Evolutionary conservation across 2,888 invertebrate species (phyloP).

Genomic region (Thera britannica): DNA sequence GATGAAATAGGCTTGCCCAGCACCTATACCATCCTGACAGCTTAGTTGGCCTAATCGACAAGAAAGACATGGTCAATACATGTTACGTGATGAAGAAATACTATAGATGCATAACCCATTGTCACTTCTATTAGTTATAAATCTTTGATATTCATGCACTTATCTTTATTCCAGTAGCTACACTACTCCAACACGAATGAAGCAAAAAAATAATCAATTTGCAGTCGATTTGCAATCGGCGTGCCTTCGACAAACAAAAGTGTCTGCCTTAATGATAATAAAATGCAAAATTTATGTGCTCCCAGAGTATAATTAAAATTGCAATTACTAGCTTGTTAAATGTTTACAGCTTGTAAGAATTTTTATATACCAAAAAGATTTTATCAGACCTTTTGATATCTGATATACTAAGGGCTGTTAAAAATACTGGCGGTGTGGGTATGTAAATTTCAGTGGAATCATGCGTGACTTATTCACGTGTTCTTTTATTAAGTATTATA

Average conservation of each 20-base stretch:
- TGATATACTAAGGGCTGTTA: slow-evolving; percentile 45
- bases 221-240: slow-evolving; percentile 59
- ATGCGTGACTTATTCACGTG: not conserved
- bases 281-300: slow-evolving; percentile 63
- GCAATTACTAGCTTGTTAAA: slow-evolving; percentile 63
- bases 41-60: no score
- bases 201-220: slow-evolving; percentile 43
- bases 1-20: no score
- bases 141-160: not conserved
- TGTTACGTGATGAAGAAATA: no score
- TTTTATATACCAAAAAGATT: slow-evolving; percentile 56
- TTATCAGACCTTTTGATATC: slow-evolving; percentile 56
- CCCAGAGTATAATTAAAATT: slow-evolving; percentile 64
- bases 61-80: no score
- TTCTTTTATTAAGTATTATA: no score
- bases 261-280: slow-evolving; percentile 74
- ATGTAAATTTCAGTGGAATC: not conserved
- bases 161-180: slow-evolving; percentile 7
- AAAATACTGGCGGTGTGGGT: slow-evolving; percentile 4
- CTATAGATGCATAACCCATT: no score
- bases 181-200: slow-evolving; percentile 4
- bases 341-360: slow-evolving; percentile 60
- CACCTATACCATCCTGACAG: no score
- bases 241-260: slow-evolving; percentile 55
- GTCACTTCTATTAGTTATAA: no score